Percentiles rank a stretch among this genome's conserved stretches.
These are phyloP conservation scores for Acronicta alni DNA, from an alignment of 2,888 invertebrate species.

Conservation along the genomic window DNA sequence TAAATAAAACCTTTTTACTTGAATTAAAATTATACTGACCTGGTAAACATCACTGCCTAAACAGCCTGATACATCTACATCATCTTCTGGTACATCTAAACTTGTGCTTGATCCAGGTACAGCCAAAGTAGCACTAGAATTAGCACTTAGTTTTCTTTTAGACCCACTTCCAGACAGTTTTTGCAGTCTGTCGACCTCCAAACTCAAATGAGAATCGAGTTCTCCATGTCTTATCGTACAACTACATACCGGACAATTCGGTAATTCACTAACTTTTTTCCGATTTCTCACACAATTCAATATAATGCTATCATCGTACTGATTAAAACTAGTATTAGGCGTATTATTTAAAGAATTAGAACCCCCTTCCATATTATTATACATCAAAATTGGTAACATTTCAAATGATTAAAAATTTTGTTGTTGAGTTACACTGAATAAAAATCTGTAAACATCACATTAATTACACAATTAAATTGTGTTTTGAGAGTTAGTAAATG, in stretches of 20 bases:
- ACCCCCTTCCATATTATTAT: constrained; percentile 84
- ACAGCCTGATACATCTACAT: constrained; percentile 80
- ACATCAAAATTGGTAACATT: constrained; percentile 84
- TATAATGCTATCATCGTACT: constrained; percentile 82
- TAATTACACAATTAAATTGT: constrained; percentile 62
- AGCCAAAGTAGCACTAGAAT: constrained; percentile 68
- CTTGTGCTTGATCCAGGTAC: constrained; percentile 52
- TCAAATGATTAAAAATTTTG: constrained; percentile 62
- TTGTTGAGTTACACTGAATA: constrained; percentile 46
- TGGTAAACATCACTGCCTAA: constrained; percentile 84
- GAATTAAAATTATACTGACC: constrained; percentile 59
- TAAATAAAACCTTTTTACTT: not conserved
- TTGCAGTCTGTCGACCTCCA: constrained; percentile 91
- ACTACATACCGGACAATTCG: constrained; percentile 97
- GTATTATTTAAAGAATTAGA: constrained; percentile 73
- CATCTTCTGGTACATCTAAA: constrained; percentile 67
- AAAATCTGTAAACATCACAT: constrained; percentile 84
- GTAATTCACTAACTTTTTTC: constrained; percentile 91
- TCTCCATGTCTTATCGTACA: constrained; percentile 95
- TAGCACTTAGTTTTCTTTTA: constrained; percentile 79
- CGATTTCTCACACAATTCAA: constrained; percentile 88
- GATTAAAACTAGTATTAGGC: constrained; percentile 68
- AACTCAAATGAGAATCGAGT: constrained; percentile 94
- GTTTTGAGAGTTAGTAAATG: constrained; percentile 53
- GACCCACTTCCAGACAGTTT: constrained; percentile 74